Conservation (phyloP, 2,113 vertebrate species). For the Chaetops frenatus region DNA sequence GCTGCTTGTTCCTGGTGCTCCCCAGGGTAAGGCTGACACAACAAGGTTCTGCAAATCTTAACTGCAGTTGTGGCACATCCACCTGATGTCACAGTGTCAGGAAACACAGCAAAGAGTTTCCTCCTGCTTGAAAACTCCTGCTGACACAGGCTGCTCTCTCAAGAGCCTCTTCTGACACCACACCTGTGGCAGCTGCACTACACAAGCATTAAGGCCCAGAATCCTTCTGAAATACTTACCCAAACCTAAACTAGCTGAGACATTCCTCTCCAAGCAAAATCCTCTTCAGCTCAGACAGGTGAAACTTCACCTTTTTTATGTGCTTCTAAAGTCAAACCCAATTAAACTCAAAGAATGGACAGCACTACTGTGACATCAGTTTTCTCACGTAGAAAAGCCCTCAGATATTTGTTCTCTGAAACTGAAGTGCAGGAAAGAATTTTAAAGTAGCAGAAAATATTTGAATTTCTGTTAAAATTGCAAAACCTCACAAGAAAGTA, state of each 20-base stretch:
- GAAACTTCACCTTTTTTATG: not conserved
- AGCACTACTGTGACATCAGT: not conserved
- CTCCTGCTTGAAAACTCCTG: not conserved
- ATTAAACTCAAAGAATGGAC: not conserved
- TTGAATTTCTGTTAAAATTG: not conserved
- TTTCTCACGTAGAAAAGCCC: not conserved
- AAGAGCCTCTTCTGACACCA: not conserved
- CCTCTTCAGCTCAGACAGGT: not conserved
- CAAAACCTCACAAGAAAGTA: not conserved
- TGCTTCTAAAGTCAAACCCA: not conserved
- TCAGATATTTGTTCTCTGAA: not conserved
- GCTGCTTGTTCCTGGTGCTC: not conserved
- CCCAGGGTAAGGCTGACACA: not conserved
- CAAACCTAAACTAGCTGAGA: not conserved
- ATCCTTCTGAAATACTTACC: not conserved
- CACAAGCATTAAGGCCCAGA: not conserved
- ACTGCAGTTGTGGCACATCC: not conserved
- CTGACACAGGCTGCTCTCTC: not conserved
- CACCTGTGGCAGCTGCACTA: not conserved
- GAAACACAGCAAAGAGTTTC: not conserved
- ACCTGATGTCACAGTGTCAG: not conserved
- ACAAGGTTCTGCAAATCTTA: not conserved
- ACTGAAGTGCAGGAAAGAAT: not conserved
- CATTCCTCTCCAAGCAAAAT: not conserved
- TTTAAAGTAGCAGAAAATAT: not conserved